These are phyloP conservation scores for Anagyrus pseudococci DNA, from an alignment of 2,888 invertebrate genomes.

Conservation along the genomic window DNA sequence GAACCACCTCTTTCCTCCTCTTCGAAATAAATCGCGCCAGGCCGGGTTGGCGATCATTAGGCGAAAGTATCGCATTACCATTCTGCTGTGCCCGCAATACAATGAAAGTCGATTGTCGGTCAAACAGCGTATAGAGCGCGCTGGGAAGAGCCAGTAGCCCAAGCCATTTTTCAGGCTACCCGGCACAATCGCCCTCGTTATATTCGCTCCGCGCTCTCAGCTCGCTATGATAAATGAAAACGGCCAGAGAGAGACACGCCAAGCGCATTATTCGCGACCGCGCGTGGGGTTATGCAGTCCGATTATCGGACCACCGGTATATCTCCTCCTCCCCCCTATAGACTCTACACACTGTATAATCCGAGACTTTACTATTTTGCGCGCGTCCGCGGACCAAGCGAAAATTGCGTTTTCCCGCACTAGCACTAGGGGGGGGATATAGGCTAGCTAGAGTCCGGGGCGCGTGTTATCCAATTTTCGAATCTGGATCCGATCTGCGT, in stretches of 20 bases:
- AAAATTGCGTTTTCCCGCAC: constrained; percentile 49
- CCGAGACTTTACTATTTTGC: constrained; percentile 42
- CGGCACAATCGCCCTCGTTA: constrained; percentile 39
- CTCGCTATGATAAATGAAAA: constrained; percentile 45
- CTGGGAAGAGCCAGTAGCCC: too few species aligned
- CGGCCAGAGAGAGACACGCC: constrained; percentile 16
- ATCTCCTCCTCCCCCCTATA: too few species aligned
- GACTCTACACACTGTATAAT: constrained; percentile 32
- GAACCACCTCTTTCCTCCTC: neutral
- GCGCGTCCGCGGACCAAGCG: constrained; percentile 42
- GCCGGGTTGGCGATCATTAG: constrained; percentile 16
- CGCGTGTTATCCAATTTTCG: constrained; percentile 16
- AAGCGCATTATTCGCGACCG: neutral
- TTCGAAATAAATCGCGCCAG: neutral
- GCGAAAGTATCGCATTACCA: constrained; percentile 26
- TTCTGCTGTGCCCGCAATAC: neutral
- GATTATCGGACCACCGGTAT: constrained; percentile 11
- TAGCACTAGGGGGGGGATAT: neutral
- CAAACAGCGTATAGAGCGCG: constrained; percentile 15
- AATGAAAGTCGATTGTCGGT: constrained; percentile 29
- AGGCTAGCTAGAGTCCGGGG: neutral
- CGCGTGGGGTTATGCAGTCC: neutral
- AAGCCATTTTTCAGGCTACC: constrained; percentile 36
- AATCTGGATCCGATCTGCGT: neutral
- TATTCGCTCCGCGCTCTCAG: constrained; percentile 38